Evolutionary conservation across 2,797 vertebrate species (phyloP).

Genomic region (Parauchenoglanis punctatus): DNA sequence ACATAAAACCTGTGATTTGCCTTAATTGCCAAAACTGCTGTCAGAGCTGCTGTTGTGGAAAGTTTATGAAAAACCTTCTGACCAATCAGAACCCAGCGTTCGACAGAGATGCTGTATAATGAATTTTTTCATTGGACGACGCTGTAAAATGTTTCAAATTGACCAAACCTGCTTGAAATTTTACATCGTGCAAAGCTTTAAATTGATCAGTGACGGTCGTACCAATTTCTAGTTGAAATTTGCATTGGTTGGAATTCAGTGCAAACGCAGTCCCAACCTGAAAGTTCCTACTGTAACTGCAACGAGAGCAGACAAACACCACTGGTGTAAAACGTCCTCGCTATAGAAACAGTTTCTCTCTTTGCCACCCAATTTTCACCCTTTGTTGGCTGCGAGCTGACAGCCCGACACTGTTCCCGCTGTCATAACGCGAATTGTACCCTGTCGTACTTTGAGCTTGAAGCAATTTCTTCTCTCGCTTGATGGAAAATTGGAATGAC

Average conservation of each 20-base stretch:
- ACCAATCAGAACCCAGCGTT: not conserved
- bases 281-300: not conserved
- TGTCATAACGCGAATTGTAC: not conserved
- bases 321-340: not conserved
- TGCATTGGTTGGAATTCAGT: not conserved
- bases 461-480: slow-evolving; percentile 43
- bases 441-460: slow-evolving; percentile 9
- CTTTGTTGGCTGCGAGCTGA: slow-evolving; percentile 2
- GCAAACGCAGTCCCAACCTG: not conserved
- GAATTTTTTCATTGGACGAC: not conserved
- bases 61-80: not conserved
- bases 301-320: not conserved
- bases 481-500: slow-evolving; percentile 43
- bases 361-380: slow-evolving; percentile 8
- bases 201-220: not conserved
- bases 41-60: not conserved
- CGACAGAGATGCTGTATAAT: not conserved
- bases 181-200: not conserved
- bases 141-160: not conserved
- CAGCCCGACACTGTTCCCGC: not conserved
- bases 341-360: not conserved
- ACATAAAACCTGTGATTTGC: not conserved
- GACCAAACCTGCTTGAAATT: not conserved
- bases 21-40: not conserved
- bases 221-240: not conserved